Evolutionary conservation across 2,113 vertebrate genomes (phyloP), one percentile per base, ranked within the genome.

Genomic region (Brachypteracias leptosomus): DNA sequence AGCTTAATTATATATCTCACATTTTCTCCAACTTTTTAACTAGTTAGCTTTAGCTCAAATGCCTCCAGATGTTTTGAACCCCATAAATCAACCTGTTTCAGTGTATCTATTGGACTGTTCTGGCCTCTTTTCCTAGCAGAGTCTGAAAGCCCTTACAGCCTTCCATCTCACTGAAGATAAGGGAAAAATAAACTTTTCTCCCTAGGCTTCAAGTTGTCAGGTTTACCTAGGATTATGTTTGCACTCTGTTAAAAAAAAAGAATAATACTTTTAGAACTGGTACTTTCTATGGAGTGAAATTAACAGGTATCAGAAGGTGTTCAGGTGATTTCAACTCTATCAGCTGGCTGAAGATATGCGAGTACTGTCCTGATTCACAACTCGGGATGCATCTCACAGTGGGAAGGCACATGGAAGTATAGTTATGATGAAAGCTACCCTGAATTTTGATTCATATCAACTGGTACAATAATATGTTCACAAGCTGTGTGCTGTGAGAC

Each of bases 311-410:
- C 22, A 31, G 65, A 77, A 91, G 16, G 24, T 25, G 9, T 58
- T 89, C 52, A 29, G 29, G 3, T 65, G 46, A 76, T 68, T 78
- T 70, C 36, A 59, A 22, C 26, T 59, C 40, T 76, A 14, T 52
- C 46, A 54, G 7, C 9, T 87, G 36, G 16, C 26, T 78, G 33
- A 11, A 91, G 16, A 51, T 49, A 46, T 2, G 6, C 0, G 0
- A 71, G 4, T 38, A 47, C 19, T n/a, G 17, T 63, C 25, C 22
- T 17, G 26, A 66, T 66, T 89, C 38, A 59, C 24, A 71, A 8
- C 11, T 18, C 4, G 1, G 26, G 62, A 91, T 63, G 11, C 3
- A 15, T 73, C 12, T 81, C 35, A 77, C 17, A 10, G 18, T 18
- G n/a, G 49, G 29, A 70, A 67, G 65, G 31, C 9, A 70, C 8